Conservation (phyloP, 1,140 invertebrate species). For the Neodiprion pinetum region DNA sequence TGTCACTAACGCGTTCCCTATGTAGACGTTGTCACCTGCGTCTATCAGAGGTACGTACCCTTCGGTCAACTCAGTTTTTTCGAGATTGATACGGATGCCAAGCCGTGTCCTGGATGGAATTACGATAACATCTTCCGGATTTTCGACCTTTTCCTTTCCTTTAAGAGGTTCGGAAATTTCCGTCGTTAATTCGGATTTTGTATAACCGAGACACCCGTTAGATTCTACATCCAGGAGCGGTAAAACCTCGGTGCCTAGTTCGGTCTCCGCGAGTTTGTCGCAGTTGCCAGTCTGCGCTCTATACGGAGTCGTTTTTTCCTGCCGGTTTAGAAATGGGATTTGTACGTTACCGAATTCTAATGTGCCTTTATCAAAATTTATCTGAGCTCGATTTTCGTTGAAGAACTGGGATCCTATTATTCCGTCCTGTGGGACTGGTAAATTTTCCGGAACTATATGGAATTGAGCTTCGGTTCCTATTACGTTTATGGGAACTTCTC, state of each 20-base stretch:
- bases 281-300: neutral
- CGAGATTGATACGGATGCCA: neutral
- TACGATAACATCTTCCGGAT: slow-evolving; percentile 10
- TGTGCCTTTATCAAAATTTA: too few species aligned
- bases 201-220: neutral
- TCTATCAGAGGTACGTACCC: slow-evolving; percentile 12
- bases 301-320: too few species aligned
- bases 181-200: neutral
- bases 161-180: neutral
- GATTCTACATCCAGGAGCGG: neutral
- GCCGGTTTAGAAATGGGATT: too few species aligned
- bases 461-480: neutral
- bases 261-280: neutral
- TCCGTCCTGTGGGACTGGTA: too few species aligned
- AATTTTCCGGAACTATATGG: too few species aligned
- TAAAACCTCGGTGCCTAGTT: neutral
- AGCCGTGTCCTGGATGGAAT: slow-evolving; percentile 12
- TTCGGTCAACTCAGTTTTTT: neutral
- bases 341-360: too few species aligned
- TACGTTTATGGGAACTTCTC: neutral
- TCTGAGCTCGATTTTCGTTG: too few species aligned
- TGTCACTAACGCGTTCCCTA: slow-evolving; percentile 10
- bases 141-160: neutral
- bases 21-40: neutral
- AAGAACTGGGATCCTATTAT: too few species aligned